Evolutionary conservation across 2,797 vertebrate genomes (phyloP), one percentile per base, ranked within the genome.

Genomic region (Spinibarbus caldwelli): DNA sequence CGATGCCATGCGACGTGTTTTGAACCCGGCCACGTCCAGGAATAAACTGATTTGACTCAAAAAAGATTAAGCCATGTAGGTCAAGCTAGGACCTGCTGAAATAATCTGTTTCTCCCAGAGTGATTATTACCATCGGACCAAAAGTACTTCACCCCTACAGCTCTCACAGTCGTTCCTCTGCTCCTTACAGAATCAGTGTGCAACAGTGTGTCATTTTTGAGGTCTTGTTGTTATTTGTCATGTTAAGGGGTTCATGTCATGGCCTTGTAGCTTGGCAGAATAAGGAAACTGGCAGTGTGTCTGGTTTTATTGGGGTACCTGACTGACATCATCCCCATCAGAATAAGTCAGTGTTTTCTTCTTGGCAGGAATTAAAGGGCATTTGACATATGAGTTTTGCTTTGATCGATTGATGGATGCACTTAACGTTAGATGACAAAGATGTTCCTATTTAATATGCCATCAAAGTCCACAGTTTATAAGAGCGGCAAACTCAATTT

Each of bases 101-200:
- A 77, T 86, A 57, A 86, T 83, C 57, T 38, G 29, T 86, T 81
- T 80, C 80, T 66, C 38, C 36, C 57, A 23, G 7, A 83, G 71
- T 77, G 76, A 81, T 85, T 87, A 83, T 86, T 77, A 81, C 52
- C 77, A 83, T 84, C 73, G 82, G 90, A 80, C 90, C 89, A 88
- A 84, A 90, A 54, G 23, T 45, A 59, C 34, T 77, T 47, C 26
- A 41, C 49, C 71, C 70, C 19, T 67, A 26, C 41, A 77, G 26
- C 54, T 83, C 26, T 80, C 45, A 17, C 78, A 47, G 59, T 6
- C 9, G 3, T 67, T 62, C 26, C 6, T 72, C 49, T 82, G 47
- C 68, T 52, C 29, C 11, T 75, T 31, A 34, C 41, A 57, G 80
- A 45, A 75, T 76, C 43, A 6, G 36, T 23, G 15, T 38, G 19